Evolutionary conservation across 1,140 invertebrate genomes (phyloP), one percentile per base, ranked within the genome.

Genomic region (Sminthurides bifidus): DNA sequence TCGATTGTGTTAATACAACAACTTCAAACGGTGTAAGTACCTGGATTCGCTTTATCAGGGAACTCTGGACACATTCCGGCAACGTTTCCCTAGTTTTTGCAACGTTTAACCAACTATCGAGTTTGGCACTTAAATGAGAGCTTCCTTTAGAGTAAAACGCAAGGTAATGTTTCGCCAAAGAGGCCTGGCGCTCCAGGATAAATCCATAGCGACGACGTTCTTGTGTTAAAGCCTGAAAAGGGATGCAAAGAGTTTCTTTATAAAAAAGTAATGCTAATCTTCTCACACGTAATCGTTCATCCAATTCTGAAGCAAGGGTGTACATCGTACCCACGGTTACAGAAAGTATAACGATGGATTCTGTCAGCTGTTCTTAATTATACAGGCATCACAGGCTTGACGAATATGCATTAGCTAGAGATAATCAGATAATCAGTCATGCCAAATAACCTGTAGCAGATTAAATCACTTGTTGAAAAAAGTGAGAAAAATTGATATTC

Each of bases 201-300:
- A 93, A 94, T 43, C 91, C 90, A 70, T 93, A 93, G 63, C 89
- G 80, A 55, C 89, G 78, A 58, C 91, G 77, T 71, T 95, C 90
- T 72, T 95, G 90, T 35, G 88, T 87, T 80, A 93, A 85, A 35
- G 90, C 90, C 89, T 94, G 69, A 29, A 69, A 70, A 40, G n/a
- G n/a, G n/a, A 37, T 33, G 24, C 8, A 48, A 35, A 49, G n/a
- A 19, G 46, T 3, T 37, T 17, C 17, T 17, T 37, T 17, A 12
- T 37, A 37, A 17, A 37, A n/a, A n/a, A n/a, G n/a, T n/a, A n/a
- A n/a, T n/a, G n/a, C n/a, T n/a, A n/a, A n/a, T n/a, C n/a, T n/a
- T n/a, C n/a, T n/a, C n/a, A n/a, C n/a, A n/a, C n/a, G n/a, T n/a
- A n/a, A n/a, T n/a, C n/a, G n/a, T n/a, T n/a, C n/a, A n/a, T n/a